Base-by-base conservation (phyloP, 92 coral and sea anemone genomes). In the Porites lobata region DNA sequence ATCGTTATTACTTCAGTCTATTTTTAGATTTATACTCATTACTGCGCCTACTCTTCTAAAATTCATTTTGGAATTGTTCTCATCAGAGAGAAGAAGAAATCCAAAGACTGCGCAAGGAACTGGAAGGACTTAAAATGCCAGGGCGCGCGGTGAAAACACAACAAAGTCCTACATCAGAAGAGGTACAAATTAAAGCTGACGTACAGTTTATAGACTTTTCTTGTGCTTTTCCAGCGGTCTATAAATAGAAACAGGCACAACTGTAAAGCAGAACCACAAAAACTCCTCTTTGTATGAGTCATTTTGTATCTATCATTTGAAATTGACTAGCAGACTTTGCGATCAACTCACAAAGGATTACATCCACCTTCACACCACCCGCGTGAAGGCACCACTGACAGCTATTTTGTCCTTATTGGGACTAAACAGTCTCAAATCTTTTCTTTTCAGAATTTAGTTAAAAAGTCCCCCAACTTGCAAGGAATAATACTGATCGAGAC, bases 11-110 rank as follows among this genome's bases (percentile, higher is more conserved):
- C 47, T 38, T 38, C 6, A 3, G 47, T 38, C 47, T 38, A 38
- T 38, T 38, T 38, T 4, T 38, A 4, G 47, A 38, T 38, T 38
- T 38, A 6, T 38, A 56, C 61, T 10, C 61, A 56, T 14, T 2
- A 14, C 4, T 1, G 11, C 1, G 15, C 61, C 61, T 56, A 10
- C 14, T 10, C 11, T 56, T 56, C 11, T 54, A 9, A 54, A 9
- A 54, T 54, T 10, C 47, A 38, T 38, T 56, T 29, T 76, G 13
- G 0, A 57, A 9, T n/a, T 43, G 50, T 61, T 7, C 38, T 47
- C 71, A 53, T 3, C 87, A 84, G 87, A 84, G 51, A 84, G 87
- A 84, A 15, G 73, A 73, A 20, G 87, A 84, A 63, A 84, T 84
- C 24, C 19, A 14, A 1, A 73, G 29, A 74, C 54, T 84, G 7